Evolutionary conservation across 2,888 invertebrate species (phyloP), one percentile per base, ranked within the genome.

Genomic region (Bombylius discolor): DNA sequence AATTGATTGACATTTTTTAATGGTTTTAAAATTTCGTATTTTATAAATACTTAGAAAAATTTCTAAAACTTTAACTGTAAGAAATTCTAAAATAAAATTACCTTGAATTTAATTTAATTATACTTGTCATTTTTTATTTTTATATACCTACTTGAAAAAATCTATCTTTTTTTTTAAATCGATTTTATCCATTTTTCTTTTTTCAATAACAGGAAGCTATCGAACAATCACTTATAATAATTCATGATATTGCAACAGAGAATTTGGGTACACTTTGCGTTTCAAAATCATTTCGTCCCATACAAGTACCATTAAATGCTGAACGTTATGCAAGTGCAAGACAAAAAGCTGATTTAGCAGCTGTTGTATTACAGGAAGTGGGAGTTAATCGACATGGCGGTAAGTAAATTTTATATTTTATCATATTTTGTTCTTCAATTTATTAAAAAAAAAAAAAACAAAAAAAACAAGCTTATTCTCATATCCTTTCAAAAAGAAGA

Each of bases 331-430:
- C 88, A 68, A 79, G 83, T 12, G 83, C 85, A 23, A 78, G 87
- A 60, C 87, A 89, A 67, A 85, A 89, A 66, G 84, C 86, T 47
- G 89, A 89, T 68, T 79, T 89, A 63, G 84, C 88, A 5, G 87
- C 89, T 49, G 81, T 82, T 60, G 77, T 89, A 59, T 75, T 90
- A 5, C 83, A 85, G 65, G 86, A 87, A 68, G 78, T 89, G 42
- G 87, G 86, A 52, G 76, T 81, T 46, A 76, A 78, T 56, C 77
- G 79, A 61, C 81, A 87, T 69, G 82, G 76, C 62, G 80, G 81
- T 80, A 69, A 73, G 72, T 68, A 42, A 4, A 42, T 42, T 11
- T 23, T 23, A 23, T 23, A 23, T 23, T 23, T 23, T 23, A 23
- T 3, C 3, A 23, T 23, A 23, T 23, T 23, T 23, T 23, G 23